Evolutionary conservation across 1,140 invertebrate genomes (phyloP).

Genomic region (Cyclargus thomasi): DNA sequence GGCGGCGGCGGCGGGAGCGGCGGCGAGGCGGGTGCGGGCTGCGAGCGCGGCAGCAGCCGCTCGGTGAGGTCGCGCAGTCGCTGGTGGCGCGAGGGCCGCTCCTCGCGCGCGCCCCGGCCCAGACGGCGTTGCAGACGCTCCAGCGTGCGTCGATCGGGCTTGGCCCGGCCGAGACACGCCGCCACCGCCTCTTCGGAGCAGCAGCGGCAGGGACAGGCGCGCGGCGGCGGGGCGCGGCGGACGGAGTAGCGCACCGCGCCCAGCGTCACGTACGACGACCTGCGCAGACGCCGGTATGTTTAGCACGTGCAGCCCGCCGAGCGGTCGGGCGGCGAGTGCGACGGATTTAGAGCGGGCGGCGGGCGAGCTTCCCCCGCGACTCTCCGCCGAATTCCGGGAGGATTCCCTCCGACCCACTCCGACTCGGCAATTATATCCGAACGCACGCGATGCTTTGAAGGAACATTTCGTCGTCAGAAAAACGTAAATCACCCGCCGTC

Average conservation of each 20-base stretch:
- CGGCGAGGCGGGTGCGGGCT: conserved; percentile 50
- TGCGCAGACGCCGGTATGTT: conserved; percentile 61
- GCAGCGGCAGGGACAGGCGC: conserved; percentile 62
- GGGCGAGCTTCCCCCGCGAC: conserved; percentile 58
- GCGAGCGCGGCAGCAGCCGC: conserved; percentile 76
- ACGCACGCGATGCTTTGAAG: conserved; percentile 44
- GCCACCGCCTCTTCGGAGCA: conserved; percentile 72
- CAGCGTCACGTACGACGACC: conserved; percentile 76
- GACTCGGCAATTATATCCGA: conserved; percentile 53
- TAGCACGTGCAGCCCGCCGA: conserved; percentile 55
- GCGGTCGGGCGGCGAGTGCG: conserved; percentile 60
- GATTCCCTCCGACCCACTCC: conserved; percentile 66
- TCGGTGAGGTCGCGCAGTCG: conserved; percentile 85
- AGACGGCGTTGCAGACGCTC: conserved; percentile 86
- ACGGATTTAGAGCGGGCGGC: conserved; percentile 64
- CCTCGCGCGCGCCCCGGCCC: conserved; percentile 77
- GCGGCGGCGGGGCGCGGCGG: conserved; percentile 71
- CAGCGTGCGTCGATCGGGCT: conserved; percentile 78
- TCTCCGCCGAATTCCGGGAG: conserved; percentile 64
- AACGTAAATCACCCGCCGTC: conserved; percentile 21
- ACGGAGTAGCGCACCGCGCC: conserved; percentile 77
- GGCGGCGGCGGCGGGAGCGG: conserved; percentile 51
- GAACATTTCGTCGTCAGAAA: conserved; percentile 29
- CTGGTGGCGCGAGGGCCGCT: conserved; percentile 77
- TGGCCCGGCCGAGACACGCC: conserved; percentile 70